Evolutionary conservation across 2,888 invertebrate genomes (phyloP), one percentile per base, ranked within the genome.

Genomic region (Dorcus hopei): DNA sequence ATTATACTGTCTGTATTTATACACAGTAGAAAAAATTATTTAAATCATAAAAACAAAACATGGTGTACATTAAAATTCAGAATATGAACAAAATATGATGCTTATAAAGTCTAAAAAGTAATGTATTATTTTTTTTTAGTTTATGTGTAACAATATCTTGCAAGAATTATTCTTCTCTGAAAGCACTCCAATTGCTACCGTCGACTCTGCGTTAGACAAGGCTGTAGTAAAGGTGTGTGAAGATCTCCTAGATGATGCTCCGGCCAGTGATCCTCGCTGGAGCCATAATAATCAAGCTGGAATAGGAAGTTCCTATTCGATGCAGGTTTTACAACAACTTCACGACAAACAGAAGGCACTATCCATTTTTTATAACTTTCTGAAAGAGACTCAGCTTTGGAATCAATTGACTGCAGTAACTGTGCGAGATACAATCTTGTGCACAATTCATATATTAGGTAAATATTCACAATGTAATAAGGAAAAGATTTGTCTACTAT

Each of bases 191-290:
- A 59, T 70, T 72, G 80, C 70, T 65, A 79, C 80, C 54, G 74
- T 81, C 9, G 81, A 81, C 66, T 79, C 82, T 8, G 77, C 79
- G 40, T 72, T 87, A 48, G 85, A 85, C 71, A 82, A 82, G 62
- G 80, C 86, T 51, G 84, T 89, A n/a, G 76, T 87, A 9, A 79
- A 81, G 53, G 85, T 93, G 26, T 91, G 91, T 57, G 81, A 83
- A 59, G 90, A 92, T 74, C 82, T 95, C 68, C 84, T 95, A 55
- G 91, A 96, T 74, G 95, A 96, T 78, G 86, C 88, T 65, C 95
- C 96, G 1, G 88, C 90, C 0, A 88, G 91, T 9, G 97, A 97
- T 82, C 96, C 96, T 0, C 79, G 90, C 52, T 90, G 89, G 89
- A 80, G 83, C 1, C 83, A 84, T 66, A 76, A 74, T 16, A 49